Base-by-base conservation (phyloP, 2,113 vertebrate species). In the Phaethornis superciliosus region DNA sequence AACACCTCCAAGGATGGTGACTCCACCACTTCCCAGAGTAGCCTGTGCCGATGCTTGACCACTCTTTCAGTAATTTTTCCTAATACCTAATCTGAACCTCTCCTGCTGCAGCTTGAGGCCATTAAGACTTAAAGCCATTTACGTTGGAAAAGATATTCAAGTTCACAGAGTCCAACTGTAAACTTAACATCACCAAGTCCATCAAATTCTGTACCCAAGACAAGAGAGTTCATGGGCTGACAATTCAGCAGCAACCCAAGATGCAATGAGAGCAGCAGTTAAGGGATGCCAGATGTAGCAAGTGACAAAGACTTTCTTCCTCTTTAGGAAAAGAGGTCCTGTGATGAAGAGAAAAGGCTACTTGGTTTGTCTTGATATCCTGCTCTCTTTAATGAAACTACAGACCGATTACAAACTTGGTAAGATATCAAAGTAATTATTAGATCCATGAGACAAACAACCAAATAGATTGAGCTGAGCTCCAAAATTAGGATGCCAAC, bases 391-490 rank as follows among this genome's bases (percentile, higher is more conserved):
- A 96, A 95, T 96, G 88, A 89, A 90, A 69, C 85, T 70, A 15
- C 54, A 77, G 59, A 86, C 94, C 26, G 20, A 92, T 94, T 92
- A 37, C 85, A 70, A 79, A 64, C 72, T n/a, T 69, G 49, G 30
- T 46, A 95, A 26, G 84, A 82, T 90, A 95, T 81, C 89, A 95
- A 89, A 94, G 81, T 88, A 89, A 91, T 96, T 93, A 96, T 94
- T 74, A 69, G 79, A 91, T 92, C 72, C 58, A 44, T 40, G 79
- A 91, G 93, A 93, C 84, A 94, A 88, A 81, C 91, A 89, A 83
- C 42, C 22, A 85, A 81, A 95, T 80, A 90, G 78, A 93, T 64
- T 77, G 65, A 71, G 27, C 79, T 78, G 65, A 84, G 52, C 83
- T 94, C 79, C 70, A 82, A 94, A 96, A 96, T 94, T 95, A 96